These are phyloP conservation scores for Neolamprologus kungweensis DNA, from an alignment of 2,113 vertebrate genomes.

Conservation along the genomic window DNA sequence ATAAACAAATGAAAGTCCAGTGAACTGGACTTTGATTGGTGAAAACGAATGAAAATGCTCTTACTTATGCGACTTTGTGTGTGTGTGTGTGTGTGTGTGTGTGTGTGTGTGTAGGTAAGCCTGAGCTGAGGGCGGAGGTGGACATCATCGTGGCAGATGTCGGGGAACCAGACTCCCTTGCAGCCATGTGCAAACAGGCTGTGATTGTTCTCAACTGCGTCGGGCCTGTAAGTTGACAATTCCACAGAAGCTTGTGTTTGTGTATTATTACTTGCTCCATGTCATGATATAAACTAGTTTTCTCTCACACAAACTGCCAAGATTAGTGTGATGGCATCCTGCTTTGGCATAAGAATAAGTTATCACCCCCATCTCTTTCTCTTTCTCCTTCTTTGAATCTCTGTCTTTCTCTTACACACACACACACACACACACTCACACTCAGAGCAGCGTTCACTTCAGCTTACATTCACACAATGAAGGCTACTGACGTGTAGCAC, in stretches of 20 bases:
- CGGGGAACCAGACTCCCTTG: constrained; percentile 78
- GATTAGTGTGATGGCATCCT: background rate
- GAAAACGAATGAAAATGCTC: background rate
- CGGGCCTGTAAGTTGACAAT: constrained; percentile 83
- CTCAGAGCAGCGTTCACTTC: constrained; percentile 2
- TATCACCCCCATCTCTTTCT: background rate
- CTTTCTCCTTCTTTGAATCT: background rate
- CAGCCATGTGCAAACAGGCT: constrained; percentile 86
- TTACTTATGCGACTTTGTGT: background rate
- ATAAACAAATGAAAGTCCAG: background rate
- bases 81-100: background rate
- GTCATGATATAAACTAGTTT: background rate
- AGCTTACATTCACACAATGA: constrained; percentile 19
- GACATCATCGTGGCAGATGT: constrained; percentile 86
- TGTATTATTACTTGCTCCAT: background rate
- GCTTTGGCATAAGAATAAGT: background rate
- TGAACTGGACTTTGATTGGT: background rate
- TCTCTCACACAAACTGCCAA: background rate
- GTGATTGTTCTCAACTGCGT: constrained; percentile 90
- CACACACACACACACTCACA: background rate
- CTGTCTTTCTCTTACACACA: background rate
- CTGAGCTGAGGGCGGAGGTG: constrained; percentile 78
- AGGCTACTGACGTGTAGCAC: background rate
- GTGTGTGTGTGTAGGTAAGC: constrained; percentile 73
- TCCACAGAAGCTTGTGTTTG: background rate